phyloP scores from a whole-genome alignment of 2,888 invertebrate genomes.

The Phanerotoma sp. region DNA sequence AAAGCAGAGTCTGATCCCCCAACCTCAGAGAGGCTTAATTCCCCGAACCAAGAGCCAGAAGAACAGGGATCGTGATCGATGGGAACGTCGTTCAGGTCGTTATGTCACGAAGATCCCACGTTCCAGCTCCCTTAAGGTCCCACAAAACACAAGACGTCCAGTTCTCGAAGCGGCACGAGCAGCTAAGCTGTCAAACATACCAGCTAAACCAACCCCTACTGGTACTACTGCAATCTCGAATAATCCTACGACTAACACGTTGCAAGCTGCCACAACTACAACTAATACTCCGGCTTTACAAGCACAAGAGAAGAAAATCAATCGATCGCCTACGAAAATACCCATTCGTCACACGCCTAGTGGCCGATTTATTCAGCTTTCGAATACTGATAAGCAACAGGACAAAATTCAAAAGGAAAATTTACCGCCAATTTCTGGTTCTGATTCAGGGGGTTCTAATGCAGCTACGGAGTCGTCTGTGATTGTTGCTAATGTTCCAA shows the following conservation, averaged over 20 bases:
- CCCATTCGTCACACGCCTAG: slow-evolving; percentile 35
- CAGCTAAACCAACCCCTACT: background rate
- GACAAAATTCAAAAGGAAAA: slow-evolving; percentile 7
- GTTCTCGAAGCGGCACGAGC: slow-evolving; percentile 5
- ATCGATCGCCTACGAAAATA: slow-evolving; percentile 50
- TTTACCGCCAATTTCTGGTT: background rate
- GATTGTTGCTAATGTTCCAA: background rate
- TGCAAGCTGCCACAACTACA: background rate
- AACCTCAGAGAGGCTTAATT: slow-evolving; percentile 34
- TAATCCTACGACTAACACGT: background rate
- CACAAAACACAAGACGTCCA: slow-evolving; percentile 1
- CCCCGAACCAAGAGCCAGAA: slow-evolving; percentile 1
- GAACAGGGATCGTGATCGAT: slow-evolving; percentile 11
- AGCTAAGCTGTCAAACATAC: background rate
- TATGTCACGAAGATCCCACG: slow-evolving; percentile 15
- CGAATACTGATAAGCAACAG: slow-evolving; percentile 18
- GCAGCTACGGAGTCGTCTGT: slow-evolving; percentile 4
- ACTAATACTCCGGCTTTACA: background rate
- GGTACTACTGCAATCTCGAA: background rate
- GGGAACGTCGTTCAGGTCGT: slow-evolving; percentile 21
- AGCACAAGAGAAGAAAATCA: slow-evolving; percentile 16
- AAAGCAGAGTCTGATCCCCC: slow-evolving; percentile 51
- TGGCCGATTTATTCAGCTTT: slow-evolving; percentile 17
- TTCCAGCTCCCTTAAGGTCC: slow-evolving; percentile 14
- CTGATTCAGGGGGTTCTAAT: background rate